Evolutionary conservation across 2,888 invertebrate genomes (phyloP).

Genomic region (Patella pellucida): DNA sequence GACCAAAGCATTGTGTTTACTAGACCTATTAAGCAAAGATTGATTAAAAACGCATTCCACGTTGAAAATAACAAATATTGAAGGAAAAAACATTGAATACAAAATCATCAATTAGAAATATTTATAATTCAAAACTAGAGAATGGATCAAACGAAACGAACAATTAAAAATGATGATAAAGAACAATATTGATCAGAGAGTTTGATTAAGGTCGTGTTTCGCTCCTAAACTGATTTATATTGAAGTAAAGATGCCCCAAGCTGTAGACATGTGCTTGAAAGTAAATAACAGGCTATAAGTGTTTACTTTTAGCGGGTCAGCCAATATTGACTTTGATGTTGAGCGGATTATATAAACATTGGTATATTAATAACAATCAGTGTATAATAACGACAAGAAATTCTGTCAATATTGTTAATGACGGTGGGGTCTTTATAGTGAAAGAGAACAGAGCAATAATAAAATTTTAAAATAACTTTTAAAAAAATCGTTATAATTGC

Average conservation of each 20-base stretch:
- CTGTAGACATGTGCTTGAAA: slow-evolving; percentile 10
- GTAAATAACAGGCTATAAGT: slow-evolving; percentile 16
- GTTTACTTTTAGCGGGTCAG: slow-evolving; percentile 26
- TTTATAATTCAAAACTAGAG: too few relatives aligned
- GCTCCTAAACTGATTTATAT: background rate
- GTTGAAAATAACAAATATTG: too few relatives aligned
- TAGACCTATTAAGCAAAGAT: too few relatives aligned
- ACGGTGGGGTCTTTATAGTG: too few relatives aligned
- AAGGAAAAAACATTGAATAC: too few relatives aligned
- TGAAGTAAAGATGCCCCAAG: background rate
- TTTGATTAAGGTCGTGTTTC: background rate
- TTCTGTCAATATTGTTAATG: background rate
- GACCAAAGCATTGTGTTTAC: too few relatives aligned
- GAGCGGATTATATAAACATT: slow-evolving; percentile 34
- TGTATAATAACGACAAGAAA: background rate
- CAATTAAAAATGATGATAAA: background rate
- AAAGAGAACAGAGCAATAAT: too few relatives aligned
- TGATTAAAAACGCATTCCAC: too few relatives aligned
- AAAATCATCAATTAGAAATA: too few relatives aligned
- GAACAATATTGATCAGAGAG: background rate
- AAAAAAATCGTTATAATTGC: too few relatives aligned
- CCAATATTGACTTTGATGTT: slow-evolving; percentile 37
- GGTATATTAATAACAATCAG: slow-evolving; percentile 23
- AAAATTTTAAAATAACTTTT: too few relatives aligned
- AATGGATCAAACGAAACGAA: too few relatives aligned